Evolutionary conservation across 2,888 invertebrate species (phyloP), one percentile per base, ranked within the genome.

Genomic region (Biston betularia): DNA sequence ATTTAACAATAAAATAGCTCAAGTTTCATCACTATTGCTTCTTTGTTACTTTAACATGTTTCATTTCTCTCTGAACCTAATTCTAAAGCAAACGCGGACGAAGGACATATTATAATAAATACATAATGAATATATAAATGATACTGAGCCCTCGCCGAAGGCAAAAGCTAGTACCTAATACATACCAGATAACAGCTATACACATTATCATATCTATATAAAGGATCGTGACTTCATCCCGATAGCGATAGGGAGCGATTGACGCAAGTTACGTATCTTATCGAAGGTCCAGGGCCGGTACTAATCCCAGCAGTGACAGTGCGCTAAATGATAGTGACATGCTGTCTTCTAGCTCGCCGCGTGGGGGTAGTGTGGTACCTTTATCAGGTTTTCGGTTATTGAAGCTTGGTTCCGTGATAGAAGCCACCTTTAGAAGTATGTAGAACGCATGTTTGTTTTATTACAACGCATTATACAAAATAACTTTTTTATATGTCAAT

Each of bases 181-280:
- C 7, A 33, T 42, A 24, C 5, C 54, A 44, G 40, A 56, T 49
- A 56, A 44, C 35, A 33, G 40, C 55, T 44, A 49, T 57, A 68
- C 64, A 42, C 35, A 34, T 7, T 66, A 73, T 70, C 66, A 49
- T 54, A 49, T 70, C 76, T 65, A 74, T 69, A 72, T 75, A 72
- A 68, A 75, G 71, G 69, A 74, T 55, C 72, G 61, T 75, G 74
- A 75, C 76, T 75, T 72, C 61, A 71, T 54, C 46, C 56, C 50
- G 53, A 38, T 42, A 61, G 70, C 58, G 69, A 72, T 65, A 67
- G 56, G 50, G 58, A 42, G 54, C 68, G 61, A 65, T 75, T 76
- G 78, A 76, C 77, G 75, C 75, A 77, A 72, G 74, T 70, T 48
- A 48, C 46, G 40, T 65, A 73, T 75, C 73, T 73, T 71, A 72